These are phyloP conservation scores for Drosophila pseudoananassae DNA, from an alignment of 1,140 invertebrate species.

Conservation along the genomic window DNA sequence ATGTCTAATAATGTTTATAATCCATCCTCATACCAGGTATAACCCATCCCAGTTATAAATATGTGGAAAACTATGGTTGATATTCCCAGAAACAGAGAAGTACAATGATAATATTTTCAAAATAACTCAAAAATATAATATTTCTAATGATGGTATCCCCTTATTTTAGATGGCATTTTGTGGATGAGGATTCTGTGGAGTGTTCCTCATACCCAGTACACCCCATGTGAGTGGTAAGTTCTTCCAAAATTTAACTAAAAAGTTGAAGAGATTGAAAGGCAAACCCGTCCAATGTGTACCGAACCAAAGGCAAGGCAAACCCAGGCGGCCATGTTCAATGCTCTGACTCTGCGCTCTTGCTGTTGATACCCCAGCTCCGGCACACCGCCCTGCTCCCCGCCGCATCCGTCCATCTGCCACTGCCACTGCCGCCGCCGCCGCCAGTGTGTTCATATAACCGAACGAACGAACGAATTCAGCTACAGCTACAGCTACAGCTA, in stretches of 20 bases:
- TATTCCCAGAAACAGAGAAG: neutral
- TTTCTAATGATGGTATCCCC: neutral
- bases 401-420: slow-evolving; percentile 16
- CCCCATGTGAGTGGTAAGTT: slow-evolving; percentile 26
- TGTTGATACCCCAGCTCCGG: slow-evolving; percentile 13
- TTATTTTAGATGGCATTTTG: neutral
- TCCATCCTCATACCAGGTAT: neutral
- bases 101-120: neutral
- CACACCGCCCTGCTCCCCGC: neutral
- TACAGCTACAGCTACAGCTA: slow-evolving; percentile 16
- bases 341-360: slow-evolving; percentile 58
- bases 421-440: slow-evolving; percentile 17
- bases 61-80: neutral
- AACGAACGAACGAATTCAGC: slow-evolving; percentile 46
- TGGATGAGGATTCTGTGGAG: neutral
- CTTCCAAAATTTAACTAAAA: neutral
- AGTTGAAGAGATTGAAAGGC: slow-evolving; percentile 2
- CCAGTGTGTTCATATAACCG: slow-evolving; percentile 70
- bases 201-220: slow-evolving; percentile 10
- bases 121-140: neutral
- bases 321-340: slow-evolving; percentile 68
- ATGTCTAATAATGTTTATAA: neutral
- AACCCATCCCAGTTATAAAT: neutral
- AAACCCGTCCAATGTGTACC: slow-evolving; percentile 36
- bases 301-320: slow-evolving; percentile 38